These are phyloP conservation scores for Laticauda laticaudata DNA, from an alignment of 2,113 vertebrate species.

Conservation along the genomic window DNA sequence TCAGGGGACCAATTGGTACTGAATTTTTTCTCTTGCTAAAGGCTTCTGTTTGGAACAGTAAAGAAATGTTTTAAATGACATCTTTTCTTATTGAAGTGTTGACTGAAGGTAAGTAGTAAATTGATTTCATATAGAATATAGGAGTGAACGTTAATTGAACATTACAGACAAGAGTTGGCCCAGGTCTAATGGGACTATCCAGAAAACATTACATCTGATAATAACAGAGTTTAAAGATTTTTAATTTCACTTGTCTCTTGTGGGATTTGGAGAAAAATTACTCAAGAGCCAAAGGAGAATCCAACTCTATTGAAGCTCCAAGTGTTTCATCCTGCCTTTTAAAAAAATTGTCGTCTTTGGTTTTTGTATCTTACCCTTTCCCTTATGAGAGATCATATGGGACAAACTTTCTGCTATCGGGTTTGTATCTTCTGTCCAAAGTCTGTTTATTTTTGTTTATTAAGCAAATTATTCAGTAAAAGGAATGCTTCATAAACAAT, in stretches of 20 bases:
- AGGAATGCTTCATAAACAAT: conserved; percentile 48
- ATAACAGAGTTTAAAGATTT: conserved; percentile 15
- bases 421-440: conserved; percentile 53
- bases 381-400: conserved; percentile 55
- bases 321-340: not conserved
- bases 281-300: conserved; percentile 54
- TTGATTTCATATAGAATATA: conserved; percentile 43
- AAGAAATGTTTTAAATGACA: conserved; percentile 35
- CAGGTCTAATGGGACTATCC: conserved; percentile 14
- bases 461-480: conserved; percentile 62
- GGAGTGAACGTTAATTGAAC: conserved; percentile 23
- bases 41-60: conserved; percentile 12
- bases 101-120: conserved; percentile 48
- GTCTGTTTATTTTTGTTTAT: conserved; percentile 51
- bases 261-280: conserved; percentile 26
- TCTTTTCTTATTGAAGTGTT: conserved; percentile 20
- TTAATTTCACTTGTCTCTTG: conserved; percentile 30
- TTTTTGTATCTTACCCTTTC: conserved; percentile 56
- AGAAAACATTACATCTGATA: conserved; percentile 11
- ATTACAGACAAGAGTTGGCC: conserved; percentile 10
- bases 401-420: conserved; percentile 53
- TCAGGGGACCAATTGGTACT: not conserved
- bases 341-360: conserved; percentile 27
- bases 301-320: conserved; percentile 33
- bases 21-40: conserved; percentile 10